Conservation (phyloP, 2,797 vertebrate species). For the Catamblyrhynchus diadema region DNA sequence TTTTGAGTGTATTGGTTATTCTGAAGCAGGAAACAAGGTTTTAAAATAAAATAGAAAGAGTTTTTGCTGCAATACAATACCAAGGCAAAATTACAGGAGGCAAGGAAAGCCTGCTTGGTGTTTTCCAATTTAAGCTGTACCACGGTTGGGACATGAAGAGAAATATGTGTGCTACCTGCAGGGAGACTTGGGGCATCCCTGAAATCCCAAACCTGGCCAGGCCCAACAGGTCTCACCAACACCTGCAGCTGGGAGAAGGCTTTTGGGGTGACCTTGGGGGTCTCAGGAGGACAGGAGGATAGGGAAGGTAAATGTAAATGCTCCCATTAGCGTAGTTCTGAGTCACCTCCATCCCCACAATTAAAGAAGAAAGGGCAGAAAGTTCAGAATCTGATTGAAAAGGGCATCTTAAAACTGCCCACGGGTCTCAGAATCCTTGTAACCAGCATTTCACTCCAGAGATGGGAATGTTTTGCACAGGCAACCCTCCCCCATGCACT, state of each 20-base stretch:
- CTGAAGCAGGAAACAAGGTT: neutral
- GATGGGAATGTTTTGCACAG: neutral
- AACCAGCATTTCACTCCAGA: neutral
- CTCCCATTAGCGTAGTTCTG: neutral
- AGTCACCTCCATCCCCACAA: neutral
- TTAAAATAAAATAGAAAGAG: neutral
- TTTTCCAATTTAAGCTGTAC: neutral
- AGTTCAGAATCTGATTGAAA: neutral
- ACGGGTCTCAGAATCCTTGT: neutral
- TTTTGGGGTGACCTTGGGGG: neutral
- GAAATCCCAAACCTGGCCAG: neutral
- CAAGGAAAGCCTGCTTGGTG: neutral
- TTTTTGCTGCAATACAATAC: neutral
- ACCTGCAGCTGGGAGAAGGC: neutral
- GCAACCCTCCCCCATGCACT: constrained; percentile 4
- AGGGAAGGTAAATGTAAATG: neutral
- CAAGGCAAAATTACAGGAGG: neutral
- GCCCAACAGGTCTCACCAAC: neutral
- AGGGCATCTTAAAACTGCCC: neutral
- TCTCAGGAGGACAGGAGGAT: neutral
- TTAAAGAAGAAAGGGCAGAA: neutral
- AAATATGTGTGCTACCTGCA: neutral
- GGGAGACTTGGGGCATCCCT: rapidly evolving
- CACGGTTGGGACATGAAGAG: rapidly evolving
- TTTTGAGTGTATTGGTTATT: neutral